Evolutionary conservation across 1,140 invertebrate genomes (phyloP).

Genomic region (Lasioglossum albipes): DNA sequence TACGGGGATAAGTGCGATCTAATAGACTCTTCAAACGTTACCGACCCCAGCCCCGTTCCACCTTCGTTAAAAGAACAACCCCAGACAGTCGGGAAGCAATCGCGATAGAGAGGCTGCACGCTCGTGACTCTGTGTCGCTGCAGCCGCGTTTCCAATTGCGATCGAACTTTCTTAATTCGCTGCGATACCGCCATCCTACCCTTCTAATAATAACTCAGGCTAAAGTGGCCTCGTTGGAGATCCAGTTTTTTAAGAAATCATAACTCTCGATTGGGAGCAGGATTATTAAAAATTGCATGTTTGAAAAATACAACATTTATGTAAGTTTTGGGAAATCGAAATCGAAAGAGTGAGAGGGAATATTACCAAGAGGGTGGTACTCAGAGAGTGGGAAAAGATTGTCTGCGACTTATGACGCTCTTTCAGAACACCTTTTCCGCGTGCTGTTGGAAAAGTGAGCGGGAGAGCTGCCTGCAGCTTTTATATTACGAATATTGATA

Average conservation of each 20-base stretch:
- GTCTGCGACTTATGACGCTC: slow-evolving; percentile 1
- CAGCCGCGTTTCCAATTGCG: too few relatives aligned
- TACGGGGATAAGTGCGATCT: slow-evolving; percentile 20
- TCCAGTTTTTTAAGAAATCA: too few relatives aligned
- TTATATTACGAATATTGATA: not conserved
- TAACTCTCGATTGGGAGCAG: too few relatives aligned
- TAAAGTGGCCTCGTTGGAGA: too few relatives aligned
- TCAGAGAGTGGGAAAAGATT: slow-evolving; percentile 1
- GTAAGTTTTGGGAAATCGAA: too few relatives aligned
- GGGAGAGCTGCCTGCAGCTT: too few relatives aligned
- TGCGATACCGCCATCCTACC: too few relatives aligned
- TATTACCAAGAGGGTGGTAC: not conserved
- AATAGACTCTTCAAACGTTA: not conserved
- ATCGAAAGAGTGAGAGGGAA: not conserved
- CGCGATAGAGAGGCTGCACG: not conserved
- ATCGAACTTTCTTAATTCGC: too few relatives aligned
- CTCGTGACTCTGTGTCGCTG: too few relatives aligned
- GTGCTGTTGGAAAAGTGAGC: not conserved
- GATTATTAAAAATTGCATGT: too few relatives aligned
- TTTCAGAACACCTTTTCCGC: not conserved
- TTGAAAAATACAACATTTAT: too few relatives aligned
- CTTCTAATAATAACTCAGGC: too few relatives aligned
- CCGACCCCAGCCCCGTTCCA: not conserved
- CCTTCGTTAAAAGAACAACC: slow-evolving; percentile 4
- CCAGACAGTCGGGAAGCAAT: not conserved